Evolutionary conservation across 2,113 vertebrate genomes (phyloP).

Genomic region (Odocoileus virginianus): DNA sequence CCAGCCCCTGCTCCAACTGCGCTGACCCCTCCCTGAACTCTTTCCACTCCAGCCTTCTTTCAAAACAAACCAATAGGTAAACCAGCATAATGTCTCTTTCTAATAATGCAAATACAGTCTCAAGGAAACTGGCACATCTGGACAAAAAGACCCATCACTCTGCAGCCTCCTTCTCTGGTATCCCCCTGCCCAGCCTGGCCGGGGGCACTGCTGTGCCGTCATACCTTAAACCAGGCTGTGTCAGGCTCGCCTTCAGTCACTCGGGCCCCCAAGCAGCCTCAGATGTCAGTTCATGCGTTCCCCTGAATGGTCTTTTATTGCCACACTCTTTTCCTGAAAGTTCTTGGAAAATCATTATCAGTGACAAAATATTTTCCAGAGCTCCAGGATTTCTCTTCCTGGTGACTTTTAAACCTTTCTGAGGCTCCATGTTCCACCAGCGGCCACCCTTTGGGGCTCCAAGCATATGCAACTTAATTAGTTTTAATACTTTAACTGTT

Average conservation of each 20-base stretch:
- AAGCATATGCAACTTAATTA: conserved; percentile 64
- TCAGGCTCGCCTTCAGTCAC: neutral
- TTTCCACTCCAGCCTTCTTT: neutral
- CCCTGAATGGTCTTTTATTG: conserved; percentile 37
- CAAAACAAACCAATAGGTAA: neutral
- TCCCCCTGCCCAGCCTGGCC: neutral
- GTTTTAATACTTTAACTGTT: conserved; percentile 76
- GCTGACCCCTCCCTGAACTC: neutral
- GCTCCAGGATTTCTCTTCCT: conserved; percentile 56
- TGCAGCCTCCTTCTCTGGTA: neutral
- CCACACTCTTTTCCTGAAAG: conserved; percentile 49
- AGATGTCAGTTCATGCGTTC: neutral
- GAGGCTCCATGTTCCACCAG: conserved; percentile 48
- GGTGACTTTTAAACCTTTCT: conserved; percentile 49
- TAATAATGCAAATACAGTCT: neutral
- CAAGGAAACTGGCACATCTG: neutral
- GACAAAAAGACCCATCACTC: neutral
- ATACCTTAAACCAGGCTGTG: neutral
- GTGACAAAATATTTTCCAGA: conserved; percentile 64
- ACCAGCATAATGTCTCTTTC: neutral
- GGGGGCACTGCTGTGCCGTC: neutral
- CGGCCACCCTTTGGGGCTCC: neutral
- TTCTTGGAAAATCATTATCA: conserved; percentile 59
- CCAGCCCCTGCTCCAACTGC: neutral
- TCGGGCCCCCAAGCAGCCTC: neutral